Evolutionary conservation across 2,113 vertebrate species (phyloP), one percentile per base, ranked within the genome.

Genomic region (Sapajus apella): DNA sequence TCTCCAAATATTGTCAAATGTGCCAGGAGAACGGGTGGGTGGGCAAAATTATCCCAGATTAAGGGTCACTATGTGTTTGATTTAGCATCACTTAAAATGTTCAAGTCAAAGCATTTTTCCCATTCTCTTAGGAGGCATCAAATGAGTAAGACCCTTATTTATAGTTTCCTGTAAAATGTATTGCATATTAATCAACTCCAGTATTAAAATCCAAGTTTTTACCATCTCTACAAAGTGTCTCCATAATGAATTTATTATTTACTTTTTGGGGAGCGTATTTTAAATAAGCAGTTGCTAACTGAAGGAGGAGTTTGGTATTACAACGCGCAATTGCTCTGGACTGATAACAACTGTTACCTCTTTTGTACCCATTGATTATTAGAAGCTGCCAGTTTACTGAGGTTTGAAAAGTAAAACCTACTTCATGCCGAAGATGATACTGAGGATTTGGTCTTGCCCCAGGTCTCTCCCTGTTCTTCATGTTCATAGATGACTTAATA

Each of bases 151-250:
- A 79, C 70, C 13, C 82, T 97, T 92, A 91, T 55, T 97, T 58
- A 55, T 58, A 55, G 43, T 72, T 94, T 97, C 95, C 96, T 97
- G 94, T 35, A 95, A 94, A 91, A 64, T 45, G 45, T 81, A 76
- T 86, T 88, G 21, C 35, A 68, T 96, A 85, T 87, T 94, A 97
- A 94, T 47, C 88, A n/a, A 90, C 32, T 75, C 90, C 21, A 75
- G 80, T 91, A 68, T 97, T 96, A 97, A 97, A 93, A 83, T 92
- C 30, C n/a, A 92, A 61, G 58, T 73, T 77, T 86, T 40, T 68
- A 7, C 43, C 21, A 20, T 55, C 72, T 95, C 91, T 80, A 87
- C 35, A 81, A 76, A 91, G 35, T 80, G 6, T 52, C 61, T 95
- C 75, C 66, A 81, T 90, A 82, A 70, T 66, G 56, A 82, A 80